phyloP scores from a whole-genome alignment of 2,888 invertebrate genomes.

The Sturmia bella region DNA sequence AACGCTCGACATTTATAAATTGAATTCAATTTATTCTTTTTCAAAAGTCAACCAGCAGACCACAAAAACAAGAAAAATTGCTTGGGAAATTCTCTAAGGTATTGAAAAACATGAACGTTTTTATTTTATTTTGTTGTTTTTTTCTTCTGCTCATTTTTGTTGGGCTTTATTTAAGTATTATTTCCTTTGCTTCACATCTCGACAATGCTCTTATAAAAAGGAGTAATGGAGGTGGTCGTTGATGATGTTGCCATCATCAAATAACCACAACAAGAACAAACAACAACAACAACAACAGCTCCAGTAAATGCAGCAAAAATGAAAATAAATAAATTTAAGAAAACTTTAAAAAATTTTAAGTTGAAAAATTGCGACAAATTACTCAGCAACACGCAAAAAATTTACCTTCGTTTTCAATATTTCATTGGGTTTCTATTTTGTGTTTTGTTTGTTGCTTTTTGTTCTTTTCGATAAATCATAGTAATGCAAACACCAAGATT shows the following conservation, averaged over 20 bases:
- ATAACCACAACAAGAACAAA: constrained; percentile 30
- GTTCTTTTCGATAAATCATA: constrained; percentile 32
- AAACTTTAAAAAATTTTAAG: constrained; percentile 60
- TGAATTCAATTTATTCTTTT: constrained; percentile 80
- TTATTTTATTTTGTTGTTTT: constrained; percentile 31
- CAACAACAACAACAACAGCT: constrained; percentile 25
- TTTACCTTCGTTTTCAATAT: constrained; percentile 66
- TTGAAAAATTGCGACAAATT: constrained; percentile 70
- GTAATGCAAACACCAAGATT: constrained; percentile 48
- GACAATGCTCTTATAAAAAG: constrained; percentile 39
- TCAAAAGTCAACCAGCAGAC: constrained; percentile 64
- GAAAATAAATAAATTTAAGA: constrained; percentile 54
- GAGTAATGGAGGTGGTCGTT: constrained; percentile 61
- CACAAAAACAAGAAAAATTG: constrained; percentile 58
- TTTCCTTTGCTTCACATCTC: constrained; percentile 51
- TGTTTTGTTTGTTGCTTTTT: constrained; percentile 16
- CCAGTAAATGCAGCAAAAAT: constrained; percentile 9
- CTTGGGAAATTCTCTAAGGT: constrained; percentile 68
- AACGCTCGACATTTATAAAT: constrained; percentile 80
- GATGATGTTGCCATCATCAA: constrained; percentile 58
- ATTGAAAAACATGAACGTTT: constrained; percentile 61
- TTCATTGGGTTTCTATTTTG: constrained; percentile 43
- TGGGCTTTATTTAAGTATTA: constrained; percentile 47
- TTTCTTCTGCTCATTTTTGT: neutral
- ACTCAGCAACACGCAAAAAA: constrained; percentile 67